Conservation (phyloP, 1,140 invertebrate species). For the Aricia agestis region DNA sequence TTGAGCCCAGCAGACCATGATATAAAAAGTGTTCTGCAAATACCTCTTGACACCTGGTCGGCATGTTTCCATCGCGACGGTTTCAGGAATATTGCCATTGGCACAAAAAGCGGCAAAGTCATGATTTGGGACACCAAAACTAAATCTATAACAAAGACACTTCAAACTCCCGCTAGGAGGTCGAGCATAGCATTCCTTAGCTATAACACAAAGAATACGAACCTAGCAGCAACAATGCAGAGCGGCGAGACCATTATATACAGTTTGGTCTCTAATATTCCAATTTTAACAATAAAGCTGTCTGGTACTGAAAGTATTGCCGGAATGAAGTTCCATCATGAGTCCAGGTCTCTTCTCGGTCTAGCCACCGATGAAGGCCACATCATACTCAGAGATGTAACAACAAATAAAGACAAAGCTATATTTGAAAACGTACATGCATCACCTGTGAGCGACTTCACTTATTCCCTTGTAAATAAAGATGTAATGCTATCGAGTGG, state of each 20-base stretch:
- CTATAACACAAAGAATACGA: conserved; percentile 71
- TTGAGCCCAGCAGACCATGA: conserved; percentile 64
- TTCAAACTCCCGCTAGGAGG: conserved; percentile 52
- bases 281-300: conserved; percentile 61
- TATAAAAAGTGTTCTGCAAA: conserved; percentile 62
- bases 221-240: conserved; percentile 61
- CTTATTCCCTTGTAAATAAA: conserved; percentile 67
- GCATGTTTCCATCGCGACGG: conserved; percentile 68
- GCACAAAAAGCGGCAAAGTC: conserved; percentile 64
- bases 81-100: conserved; percentile 64
- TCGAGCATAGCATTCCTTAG: conserved; percentile 63
- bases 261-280: conserved; percentile 64
- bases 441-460: conserved; percentile 68
- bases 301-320: conserved; percentile 63
- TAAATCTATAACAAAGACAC: conserved; percentile 64
- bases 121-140: conserved; percentile 73
- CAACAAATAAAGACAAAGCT: conserved; percentile 67
- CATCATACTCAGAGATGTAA: conserved; percentile 63
- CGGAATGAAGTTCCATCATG: conserved; percentile 70
- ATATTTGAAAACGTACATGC: conserved; percentile 69
- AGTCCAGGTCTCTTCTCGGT: conserved; percentile 60
- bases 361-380: conserved; percentile 72
- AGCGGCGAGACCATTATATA: conserved; percentile 72
- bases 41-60: conserved; percentile 64
- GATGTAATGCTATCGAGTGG: conserved; percentile 68